phyloP scores from a whole-genome alignment of 2,888 invertebrate species.

The Chymomyza amoena region DNA sequence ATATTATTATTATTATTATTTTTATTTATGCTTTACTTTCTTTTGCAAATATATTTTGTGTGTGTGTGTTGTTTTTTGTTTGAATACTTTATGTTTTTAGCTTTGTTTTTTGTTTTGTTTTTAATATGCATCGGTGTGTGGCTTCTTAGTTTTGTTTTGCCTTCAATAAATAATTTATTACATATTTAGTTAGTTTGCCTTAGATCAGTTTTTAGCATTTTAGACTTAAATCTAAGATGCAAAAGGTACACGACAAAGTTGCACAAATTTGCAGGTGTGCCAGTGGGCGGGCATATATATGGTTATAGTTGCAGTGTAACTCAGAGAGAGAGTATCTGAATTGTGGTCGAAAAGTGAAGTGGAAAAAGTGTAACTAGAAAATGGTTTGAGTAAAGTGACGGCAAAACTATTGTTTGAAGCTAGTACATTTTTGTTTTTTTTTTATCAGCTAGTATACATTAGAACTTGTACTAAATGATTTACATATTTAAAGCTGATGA shows the following conservation, averaged over 20 bases:
- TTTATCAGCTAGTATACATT: background rate
- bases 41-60: slow-evolving; percentile 40
- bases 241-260: slow-evolving; percentile 70
- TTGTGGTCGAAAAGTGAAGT: background rate
- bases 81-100: slow-evolving; percentile 4
- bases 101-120: slow-evolving; percentile 16
- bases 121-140: slow-evolving; percentile 19
- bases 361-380: background rate
- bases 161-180: slow-evolving; percentile 40
- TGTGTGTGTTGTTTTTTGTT: background rate
- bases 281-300: slow-evolving; percentile 3
- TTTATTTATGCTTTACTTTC: slow-evolving; percentile 45
- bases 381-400: background rate
- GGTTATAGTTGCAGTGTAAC: background rate
- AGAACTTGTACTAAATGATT: background rate
- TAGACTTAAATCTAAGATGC: slow-evolving; percentile 54
- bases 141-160: slow-evolving; percentile 4
- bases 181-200: slow-evolving; percentile 46
- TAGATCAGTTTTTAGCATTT: slow-evolving; percentile 51
- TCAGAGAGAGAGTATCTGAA: background rate
- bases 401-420: background rate
- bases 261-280: slow-evolving; percentile 28
- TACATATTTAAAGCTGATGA: background rate
- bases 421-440: background rate
- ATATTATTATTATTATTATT: slow-evolving; percentile 28